Evolutionary conservation across 2,888 invertebrate genomes (phyloP).

Genomic region (Maniola hyperantus): DNA sequence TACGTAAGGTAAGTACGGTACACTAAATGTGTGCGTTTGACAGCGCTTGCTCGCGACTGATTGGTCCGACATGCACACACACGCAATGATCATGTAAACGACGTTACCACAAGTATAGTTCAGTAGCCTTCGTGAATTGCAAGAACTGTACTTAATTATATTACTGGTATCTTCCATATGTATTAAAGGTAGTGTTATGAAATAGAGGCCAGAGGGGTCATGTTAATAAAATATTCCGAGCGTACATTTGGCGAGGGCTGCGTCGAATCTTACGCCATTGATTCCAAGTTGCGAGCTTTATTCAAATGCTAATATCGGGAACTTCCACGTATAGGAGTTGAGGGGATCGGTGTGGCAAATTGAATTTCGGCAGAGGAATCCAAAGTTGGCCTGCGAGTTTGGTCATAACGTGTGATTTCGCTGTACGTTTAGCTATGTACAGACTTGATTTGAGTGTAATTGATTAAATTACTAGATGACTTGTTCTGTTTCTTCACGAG

Average conservation of each 20-base stretch:
- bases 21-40: too few species aligned
- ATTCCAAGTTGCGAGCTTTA: constrained; percentile 21
- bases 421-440: background rate
- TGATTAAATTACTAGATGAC: background rate
- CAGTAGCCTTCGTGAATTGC: too few species aligned
- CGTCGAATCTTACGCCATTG: constrained; percentile 27
- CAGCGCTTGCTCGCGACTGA: too few species aligned
- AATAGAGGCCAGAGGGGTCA: background rate
- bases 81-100: too few species aligned
- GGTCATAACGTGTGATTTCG: constrained; percentile 6
- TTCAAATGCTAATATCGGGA: constrained; percentile 29
- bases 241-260: constrained; percentile 15
- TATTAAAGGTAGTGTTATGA: background rate
- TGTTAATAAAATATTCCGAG: constrained; percentile 5
- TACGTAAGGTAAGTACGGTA: too few species aligned
- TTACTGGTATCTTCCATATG: background rate
- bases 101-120: too few species aligned
- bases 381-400: constrained; percentile 9
- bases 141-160: too few species aligned
- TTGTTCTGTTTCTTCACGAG: too few species aligned
- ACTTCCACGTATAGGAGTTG: constrained; percentile 6
- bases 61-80: too few species aligned
- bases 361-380: constrained; percentile 14
- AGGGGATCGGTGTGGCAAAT: constrained; percentile 12
- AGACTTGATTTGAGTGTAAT: background rate